These are phyloP conservation scores for Bubalus kerabau DNA, from an alignment of 2,113 vertebrate species.

Conservation along the genomic window DNA sequence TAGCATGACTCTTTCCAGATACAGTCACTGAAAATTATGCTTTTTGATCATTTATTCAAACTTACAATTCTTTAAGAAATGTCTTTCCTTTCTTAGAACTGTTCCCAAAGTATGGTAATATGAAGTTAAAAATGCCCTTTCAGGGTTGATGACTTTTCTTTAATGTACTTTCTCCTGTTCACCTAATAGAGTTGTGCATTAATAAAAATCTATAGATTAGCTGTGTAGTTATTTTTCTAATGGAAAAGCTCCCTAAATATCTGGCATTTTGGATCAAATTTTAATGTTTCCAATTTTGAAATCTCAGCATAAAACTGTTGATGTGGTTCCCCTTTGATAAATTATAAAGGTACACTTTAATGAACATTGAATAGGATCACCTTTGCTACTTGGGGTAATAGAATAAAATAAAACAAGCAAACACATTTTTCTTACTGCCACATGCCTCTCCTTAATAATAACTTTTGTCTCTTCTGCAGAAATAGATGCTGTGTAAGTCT, in stretches of 20 bases:
- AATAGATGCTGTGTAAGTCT: conserved; percentile 93
- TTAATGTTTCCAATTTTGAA: conserved; percentile 92
- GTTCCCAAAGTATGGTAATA: neutral
- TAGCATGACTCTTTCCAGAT: neutral
- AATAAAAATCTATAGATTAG: conserved; percentile 61
- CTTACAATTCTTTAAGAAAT: neutral
- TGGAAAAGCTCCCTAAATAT: conserved; percentile 72
- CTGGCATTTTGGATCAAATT: conserved; percentile 89
- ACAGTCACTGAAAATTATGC: neutral
- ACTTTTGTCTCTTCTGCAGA: conserved; percentile 93
- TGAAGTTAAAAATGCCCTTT: conserved; percentile 68
- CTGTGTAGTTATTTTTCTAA: conserved; percentile 74
- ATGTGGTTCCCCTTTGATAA: conserved; percentile 90
- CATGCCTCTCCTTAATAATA: conserved; percentile 98
- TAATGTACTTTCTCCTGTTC: conserved; percentile 54
- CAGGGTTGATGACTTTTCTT: conserved; percentile 39
- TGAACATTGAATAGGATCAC: conserved; percentile 93
- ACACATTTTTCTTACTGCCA: conserved; percentile 98
- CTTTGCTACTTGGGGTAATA: conserved; percentile 96
- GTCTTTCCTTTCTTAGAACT: neutral
- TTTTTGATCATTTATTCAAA: conserved; percentile 33
- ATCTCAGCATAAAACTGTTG: conserved; percentile 94
- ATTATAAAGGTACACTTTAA: conserved; percentile 96
- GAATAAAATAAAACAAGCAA: conserved; percentile 92
- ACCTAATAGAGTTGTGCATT: conserved; percentile 56